Evolutionary conservation across 2,797 vertebrate genomes (phyloP).

Genomic region (Podargus strigoides): DNA sequence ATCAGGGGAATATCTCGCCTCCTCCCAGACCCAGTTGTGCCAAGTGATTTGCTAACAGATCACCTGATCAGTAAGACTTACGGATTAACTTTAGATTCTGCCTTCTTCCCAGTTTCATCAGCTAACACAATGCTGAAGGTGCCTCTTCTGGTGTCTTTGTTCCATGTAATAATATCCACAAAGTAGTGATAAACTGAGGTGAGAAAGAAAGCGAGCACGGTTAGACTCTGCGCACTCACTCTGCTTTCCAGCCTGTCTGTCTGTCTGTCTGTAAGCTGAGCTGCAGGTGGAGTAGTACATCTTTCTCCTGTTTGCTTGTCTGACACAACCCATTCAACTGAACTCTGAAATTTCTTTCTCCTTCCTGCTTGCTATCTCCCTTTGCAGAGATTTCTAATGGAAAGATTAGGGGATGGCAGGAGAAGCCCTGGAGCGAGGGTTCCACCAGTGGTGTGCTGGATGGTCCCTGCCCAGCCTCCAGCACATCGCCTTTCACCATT

Average conservation of each 20-base stretch:
- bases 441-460: background rate
- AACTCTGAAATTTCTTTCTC: background rate
- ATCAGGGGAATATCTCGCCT: background rate
- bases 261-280: background rate
- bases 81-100: conserved; percentile 71
- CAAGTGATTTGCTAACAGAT: background rate
- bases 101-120: conserved; percentile 59
- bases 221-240: background rate
- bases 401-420: background rate
- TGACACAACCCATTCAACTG: background rate
- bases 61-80: conserved; percentile 50
- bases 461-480: background rate
- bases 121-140: conserved; percentile 66
- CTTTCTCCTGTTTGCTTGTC: background rate
- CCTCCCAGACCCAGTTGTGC: background rate
- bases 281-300: background rate
- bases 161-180: conserved; percentile 75
- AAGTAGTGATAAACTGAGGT: conserved; percentile 76
- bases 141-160: conserved; percentile 69
- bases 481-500: accelerated
- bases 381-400: background rate
- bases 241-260: background rate
- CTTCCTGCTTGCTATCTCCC: background rate
- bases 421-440: background rate
- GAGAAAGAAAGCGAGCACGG: background rate